Conservation (phyloP, 2,888 invertebrate species). For the Acleris emargana region DNA sequence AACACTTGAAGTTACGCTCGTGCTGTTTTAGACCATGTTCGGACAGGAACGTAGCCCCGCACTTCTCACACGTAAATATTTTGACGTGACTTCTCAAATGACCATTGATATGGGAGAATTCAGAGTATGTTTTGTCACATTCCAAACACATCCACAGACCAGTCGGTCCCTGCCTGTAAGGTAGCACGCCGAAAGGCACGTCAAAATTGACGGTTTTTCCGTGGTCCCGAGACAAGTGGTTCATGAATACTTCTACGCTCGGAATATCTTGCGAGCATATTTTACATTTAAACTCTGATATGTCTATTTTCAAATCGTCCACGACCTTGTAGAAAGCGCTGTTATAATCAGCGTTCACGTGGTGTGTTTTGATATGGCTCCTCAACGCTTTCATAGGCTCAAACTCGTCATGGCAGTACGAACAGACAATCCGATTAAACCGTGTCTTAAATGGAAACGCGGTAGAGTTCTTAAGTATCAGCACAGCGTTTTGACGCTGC, state of each 20-base stretch:
- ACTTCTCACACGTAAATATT: slow-evolving; percentile 75
- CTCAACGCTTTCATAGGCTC: slow-evolving; percentile 70
- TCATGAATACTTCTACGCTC: slow-evolving; percentile 68
- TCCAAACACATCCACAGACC: slow-evolving; percentile 74
- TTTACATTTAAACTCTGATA: slow-evolving; percentile 70
- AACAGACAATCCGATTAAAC: slow-evolving; percentile 75
- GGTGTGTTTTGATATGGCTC: slow-evolving; percentile 65
- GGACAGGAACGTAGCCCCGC: slow-evolving; percentile 72
- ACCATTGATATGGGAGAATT: slow-evolving; percentile 74
- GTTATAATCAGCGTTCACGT: slow-evolving; percentile 69
- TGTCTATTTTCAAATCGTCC: slow-evolving; percentile 73
- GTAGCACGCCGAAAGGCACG: slow-evolving; percentile 73
- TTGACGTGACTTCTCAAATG: slow-evolving; percentile 73
- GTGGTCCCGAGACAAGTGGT: slow-evolving; percentile 67
- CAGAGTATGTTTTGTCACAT: slow-evolving; percentile 69
- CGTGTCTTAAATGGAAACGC: slow-evolving; percentile 77
- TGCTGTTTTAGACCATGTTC: slow-evolving; percentile 73
- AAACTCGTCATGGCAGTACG: slow-evolving; percentile 76
- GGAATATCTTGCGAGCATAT: slow-evolving; percentile 61
- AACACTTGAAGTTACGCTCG: slow-evolving; percentile 73
- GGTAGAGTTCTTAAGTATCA: slow-evolving; percentile 70
- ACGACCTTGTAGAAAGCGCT: slow-evolving; percentile 77
- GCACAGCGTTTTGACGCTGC: slow-evolving; percentile 75
- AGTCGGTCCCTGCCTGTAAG: slow-evolving; percentile 65
- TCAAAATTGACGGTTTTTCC: slow-evolving; percentile 68